Evolutionary conservation across 1,140 invertebrate genomes (phyloP).

Genomic region (Sinonovacula constricta): DNA sequence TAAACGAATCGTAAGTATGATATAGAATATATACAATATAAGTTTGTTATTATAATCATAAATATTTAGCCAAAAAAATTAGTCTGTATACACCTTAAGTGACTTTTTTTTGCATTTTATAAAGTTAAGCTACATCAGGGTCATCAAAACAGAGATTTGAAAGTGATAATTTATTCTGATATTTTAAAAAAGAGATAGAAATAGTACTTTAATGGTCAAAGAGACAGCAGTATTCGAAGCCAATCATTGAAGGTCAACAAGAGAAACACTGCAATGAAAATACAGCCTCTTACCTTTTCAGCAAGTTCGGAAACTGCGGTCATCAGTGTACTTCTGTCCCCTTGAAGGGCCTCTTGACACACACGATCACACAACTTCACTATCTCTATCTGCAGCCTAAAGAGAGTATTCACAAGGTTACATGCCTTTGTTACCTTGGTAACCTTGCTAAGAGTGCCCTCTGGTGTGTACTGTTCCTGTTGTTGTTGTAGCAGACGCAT

Average conservation of each 20-base stretch:
- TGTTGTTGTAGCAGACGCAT: slow-evolving; percentile 90
- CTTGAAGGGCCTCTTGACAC: slow-evolving; percentile 56
- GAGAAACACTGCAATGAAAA: background rate
- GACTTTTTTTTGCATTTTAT: too few relatives aligned
- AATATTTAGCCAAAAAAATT: too few relatives aligned
- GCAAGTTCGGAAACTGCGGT: slow-evolving; percentile 45
- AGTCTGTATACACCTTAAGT: too few relatives aligned
- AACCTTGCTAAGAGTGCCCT: slow-evolving; percentile 60
- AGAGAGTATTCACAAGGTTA: slow-evolving; percentile 66
- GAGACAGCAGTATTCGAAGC: too few relatives aligned
- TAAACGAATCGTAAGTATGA: too few relatives aligned
- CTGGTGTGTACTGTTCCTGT: slow-evolving; percentile 82
- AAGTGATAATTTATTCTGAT: too few relatives aligned
- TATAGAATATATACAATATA: too few relatives aligned
- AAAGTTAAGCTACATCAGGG: too few relatives aligned
- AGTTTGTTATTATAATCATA: too few relatives aligned
- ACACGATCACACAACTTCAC: slow-evolving; percentile 58
- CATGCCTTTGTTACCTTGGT: slow-evolving; percentile 68
- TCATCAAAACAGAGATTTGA: too few relatives aligned
- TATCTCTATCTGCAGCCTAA: slow-evolving; percentile 64
- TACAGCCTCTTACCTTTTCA: slow-evolving; percentile 49
- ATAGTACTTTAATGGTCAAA: too few relatives aligned
- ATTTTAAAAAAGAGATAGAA: too few relatives aligned
- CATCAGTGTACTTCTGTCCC: slow-evolving; percentile 48
- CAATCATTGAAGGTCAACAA: background rate